Base-by-base conservation (phyloP, 2,888 invertebrate species). In the Ophion costatus region DNA sequence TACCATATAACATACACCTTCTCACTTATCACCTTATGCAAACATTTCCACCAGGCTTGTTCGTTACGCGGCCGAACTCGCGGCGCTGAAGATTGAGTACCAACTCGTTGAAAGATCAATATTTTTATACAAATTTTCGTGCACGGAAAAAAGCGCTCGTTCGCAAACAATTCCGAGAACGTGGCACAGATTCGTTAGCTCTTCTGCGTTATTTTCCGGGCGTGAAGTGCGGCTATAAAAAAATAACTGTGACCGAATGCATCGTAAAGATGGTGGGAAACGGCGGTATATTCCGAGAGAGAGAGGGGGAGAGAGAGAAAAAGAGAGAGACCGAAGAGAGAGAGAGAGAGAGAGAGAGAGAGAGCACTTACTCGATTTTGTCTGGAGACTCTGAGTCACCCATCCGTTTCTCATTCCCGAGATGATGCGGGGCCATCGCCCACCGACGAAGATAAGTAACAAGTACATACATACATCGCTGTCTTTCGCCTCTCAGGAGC, bases 371-470 rank as follows among this genome's bases (percentile, higher is more conserved):
- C 66, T 66, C 76, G 76, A 70, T 75, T 81, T 20, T 63, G 63
- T 81, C 69, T 59, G 67, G 38, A 63, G 76, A 45, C 69, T 71
- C 63, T 76, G 82, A 82, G 71, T 76, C 82, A 82, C 76, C 70
- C 77, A 70, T 82, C 76, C 82, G 82, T 64, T 70, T 82, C 45
- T 63, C 63, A 76, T 82, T 82, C 70, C 45, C 59, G 20, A 57
- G 77, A 78, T 76, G 82, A 76, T 77, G 82, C 76, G 57, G 63
- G 51, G 57, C 63, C 76, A 42, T 70, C 69, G 81, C 70, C 81
- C 63, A 81, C 75, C 69, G 59, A 76, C 57, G 42, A 70, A 69
- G 82, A 82, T 82, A 82, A 82, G 82, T 82, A 73, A 82, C 45
- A 56, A 81, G 38, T 70, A 33, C 56, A 57, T 38, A 63, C 45